These are phyloP conservation scores for Plagiodera versicolora DNA, from an alignment of 2,888 invertebrate species.

Conservation along the genomic window DNA sequence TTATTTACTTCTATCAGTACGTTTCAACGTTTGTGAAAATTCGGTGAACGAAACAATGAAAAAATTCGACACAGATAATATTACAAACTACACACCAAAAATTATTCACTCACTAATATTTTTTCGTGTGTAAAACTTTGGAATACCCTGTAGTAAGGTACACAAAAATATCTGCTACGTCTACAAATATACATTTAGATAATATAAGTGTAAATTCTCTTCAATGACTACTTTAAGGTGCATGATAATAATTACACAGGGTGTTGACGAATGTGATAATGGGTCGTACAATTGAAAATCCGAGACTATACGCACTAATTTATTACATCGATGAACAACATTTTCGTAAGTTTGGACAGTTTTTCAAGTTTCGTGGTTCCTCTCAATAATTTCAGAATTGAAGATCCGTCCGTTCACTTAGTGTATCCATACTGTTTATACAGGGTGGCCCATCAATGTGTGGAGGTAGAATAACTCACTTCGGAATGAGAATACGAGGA, in stretches of 20 bases:
- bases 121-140: neutral
- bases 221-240: conserved; percentile 2
- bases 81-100: neutral
- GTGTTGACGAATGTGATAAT: neutral
- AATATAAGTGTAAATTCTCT: neutral
- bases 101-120: too few species aligned
- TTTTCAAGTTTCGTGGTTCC: neutral
- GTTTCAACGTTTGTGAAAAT: conserved; percentile 11
- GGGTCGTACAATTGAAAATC: neutral
- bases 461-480: too few species aligned
- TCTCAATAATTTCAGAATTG: neutral
- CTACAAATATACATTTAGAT: conserved; percentile 3
- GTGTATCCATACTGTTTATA: too few species aligned
- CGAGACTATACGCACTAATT: neutral
- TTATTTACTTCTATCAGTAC: conserved; percentile 29
- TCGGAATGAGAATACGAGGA: too few species aligned
- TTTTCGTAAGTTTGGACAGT: neutral
- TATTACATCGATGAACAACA: neutral
- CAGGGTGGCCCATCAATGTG: too few species aligned
- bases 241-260: conserved; percentile 3
- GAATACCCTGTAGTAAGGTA: neutral
- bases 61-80: neutral
- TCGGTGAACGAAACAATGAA: neutral
- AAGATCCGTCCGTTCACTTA: too few species aligned
- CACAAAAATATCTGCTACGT: conserved; percentile 2